A percentile compares a stretch with the other conserved stretches of the same genome.
These are phyloP conservation scores for Paedocypris sp. DNA, from an alignment of 2,113 vertebrate species.

Conservation along the genomic window DNA sequence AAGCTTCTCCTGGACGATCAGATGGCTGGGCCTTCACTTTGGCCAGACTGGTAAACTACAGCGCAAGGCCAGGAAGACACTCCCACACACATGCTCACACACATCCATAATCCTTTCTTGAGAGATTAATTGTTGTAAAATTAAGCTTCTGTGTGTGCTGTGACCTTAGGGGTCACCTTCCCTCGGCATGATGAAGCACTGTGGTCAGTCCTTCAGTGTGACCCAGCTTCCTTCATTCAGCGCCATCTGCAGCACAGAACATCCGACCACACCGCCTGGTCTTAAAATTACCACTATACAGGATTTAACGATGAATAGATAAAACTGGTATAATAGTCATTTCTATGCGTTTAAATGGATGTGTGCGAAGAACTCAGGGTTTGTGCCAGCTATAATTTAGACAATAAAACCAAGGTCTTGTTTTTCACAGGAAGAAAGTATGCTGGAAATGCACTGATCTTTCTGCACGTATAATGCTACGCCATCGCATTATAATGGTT, in stretches of 20 bases:
- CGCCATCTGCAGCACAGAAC: conserved; percentile 13
- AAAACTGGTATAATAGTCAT: no score
- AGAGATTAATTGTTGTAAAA: conserved; percentile 63
- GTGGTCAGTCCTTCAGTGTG: conserved; percentile 30
- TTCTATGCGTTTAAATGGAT: no score
- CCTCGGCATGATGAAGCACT: conserved; percentile 41
- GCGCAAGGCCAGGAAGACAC: conserved; percentile 13
- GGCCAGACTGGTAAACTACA: conserved; percentile 20
- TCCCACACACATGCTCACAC: conserved; percentile 1
- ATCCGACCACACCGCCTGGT: neutral
- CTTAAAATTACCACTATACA: conserved; percentile 18
- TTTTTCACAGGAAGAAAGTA: no score
- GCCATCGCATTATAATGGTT: no score
- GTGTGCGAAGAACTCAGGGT: no score
- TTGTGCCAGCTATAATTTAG: no score
- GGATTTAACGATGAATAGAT: neutral
- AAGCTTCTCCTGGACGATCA: conserved; percentile 33
- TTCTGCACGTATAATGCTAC: no score
- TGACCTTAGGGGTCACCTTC: conserved; percentile 48
- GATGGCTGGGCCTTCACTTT: conserved; percentile 20
- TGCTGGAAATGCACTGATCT: no score
- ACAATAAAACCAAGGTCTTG: no score
- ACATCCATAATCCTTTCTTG: conserved; percentile 2
- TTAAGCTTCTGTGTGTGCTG: conserved; percentile 54
- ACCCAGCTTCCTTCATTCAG: conserved; percentile 23